Evolutionary conservation across 64 coral and sea anemone species (phyloP), one percentile per base, ranked within the genome.

Genomic region (Pocillopora damicornis): DNA sequence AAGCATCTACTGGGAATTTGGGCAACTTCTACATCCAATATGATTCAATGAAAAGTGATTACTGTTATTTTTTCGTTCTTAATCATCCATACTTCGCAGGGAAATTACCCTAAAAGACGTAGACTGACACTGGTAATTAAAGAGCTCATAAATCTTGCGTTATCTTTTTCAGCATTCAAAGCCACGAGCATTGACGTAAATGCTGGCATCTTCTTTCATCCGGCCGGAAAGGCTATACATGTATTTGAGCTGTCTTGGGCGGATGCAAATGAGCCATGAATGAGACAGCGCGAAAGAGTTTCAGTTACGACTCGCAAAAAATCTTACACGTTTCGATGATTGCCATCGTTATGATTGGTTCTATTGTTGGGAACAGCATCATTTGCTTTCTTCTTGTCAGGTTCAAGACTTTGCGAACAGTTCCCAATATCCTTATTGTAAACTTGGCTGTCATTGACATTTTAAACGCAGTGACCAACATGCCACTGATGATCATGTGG

Each of bases 401-500:
- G 13, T 91, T 91, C 30, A 86, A 86, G 66, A 88, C 82, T 60
- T 23, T 92, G 1, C 86, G 91, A 42, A 92, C 91, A 42, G 91
- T 92, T 25, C 91, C 91, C 1, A 92, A 92, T 71, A 88, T 92
- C 58, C 78, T 92, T 25, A 78, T 92, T 12, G 86, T 64, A 15
- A 92, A 92, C 78, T 76, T 91, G 18, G 80, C 89, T 56, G 36
- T 91, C 18, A 58, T 91, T 77, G 89, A 91, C 73, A 79, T 92
- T 30, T 38, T 92, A 59, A 92, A 92, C 68, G 86, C 91, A 8
- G 7, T 88, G 22, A 65, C 37, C 1, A 92, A 92, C 37, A 92
- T 92, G 91, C 86, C 91, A 15, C 38, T 92, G 9, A 77, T 92
- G 25, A 88, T 92, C 15, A 74, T 82, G 67, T 92, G 91, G 91